phyloP scores from a whole-genome alignment of 1,140 invertebrate species.

The Cardiocondyla obscurior region DNA sequence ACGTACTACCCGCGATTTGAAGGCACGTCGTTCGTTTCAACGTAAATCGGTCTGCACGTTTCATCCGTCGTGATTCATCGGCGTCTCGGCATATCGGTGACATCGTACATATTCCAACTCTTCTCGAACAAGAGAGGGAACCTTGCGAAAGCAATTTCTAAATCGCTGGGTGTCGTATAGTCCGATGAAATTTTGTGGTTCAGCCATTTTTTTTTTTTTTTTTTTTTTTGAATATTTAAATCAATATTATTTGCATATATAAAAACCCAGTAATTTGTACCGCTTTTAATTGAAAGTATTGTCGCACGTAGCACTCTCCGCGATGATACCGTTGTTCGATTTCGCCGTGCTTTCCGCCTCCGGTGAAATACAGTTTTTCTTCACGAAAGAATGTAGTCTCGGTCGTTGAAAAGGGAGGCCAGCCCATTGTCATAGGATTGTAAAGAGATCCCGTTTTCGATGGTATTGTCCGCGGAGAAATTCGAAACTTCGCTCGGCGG shows the following conservation, averaged over 20 bases:
- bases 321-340: constrained; percentile 17
- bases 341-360: neutral
- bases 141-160: neutral
- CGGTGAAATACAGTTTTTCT: constrained; percentile 35
- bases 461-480: constrained; percentile 56
- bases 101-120: neutral
- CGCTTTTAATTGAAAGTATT: neutral
- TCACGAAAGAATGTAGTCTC: constrained; percentile 38
- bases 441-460: constrained; percentile 38
- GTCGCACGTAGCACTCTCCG: neutral
- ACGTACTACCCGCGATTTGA: constrained; percentile 41
- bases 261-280: neutral
- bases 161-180: neutral
- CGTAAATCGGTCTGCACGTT: constrained; percentile 22
- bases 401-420: constrained; percentile 46
- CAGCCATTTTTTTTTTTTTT: neutral
- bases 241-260: neutral
- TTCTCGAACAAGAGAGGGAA: neutral
- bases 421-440: constrained; percentile 28
- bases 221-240: constrained; percentile 4
- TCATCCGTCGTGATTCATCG: neutral
- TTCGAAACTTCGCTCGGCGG: constrained; percentile 40
- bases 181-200: neutral
- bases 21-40: constrained; percentile 39
- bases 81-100: neutral